A percentile compares a stretch with the other conserved stretches of the same genome.
phyloP scores from a whole-genome alignment of 2,113 vertebrate genomes.

The Oreochromis aureus region DNA sequence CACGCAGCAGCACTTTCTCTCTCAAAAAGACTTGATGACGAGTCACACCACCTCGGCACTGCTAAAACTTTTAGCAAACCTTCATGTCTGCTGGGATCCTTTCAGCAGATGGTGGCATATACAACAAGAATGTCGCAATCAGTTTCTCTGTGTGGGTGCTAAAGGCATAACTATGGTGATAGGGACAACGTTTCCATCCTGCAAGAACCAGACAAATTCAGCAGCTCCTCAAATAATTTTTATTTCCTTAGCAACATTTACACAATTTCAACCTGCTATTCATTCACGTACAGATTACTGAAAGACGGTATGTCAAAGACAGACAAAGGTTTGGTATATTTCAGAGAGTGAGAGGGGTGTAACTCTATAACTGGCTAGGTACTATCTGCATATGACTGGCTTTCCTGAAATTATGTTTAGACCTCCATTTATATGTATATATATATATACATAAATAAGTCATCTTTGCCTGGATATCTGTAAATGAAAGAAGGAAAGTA shows the following conservation, averaged over 20 bases:
- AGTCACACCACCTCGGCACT: neutral
- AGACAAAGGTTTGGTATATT: neutral
- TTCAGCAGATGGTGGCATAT: slow-evolving; percentile 14
- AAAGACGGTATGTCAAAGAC: neutral
- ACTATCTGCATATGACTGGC: neutral
- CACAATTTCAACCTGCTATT: neutral
- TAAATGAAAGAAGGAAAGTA: neutral
- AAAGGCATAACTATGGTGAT: slow-evolving; percentile 20
- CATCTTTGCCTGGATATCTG: neutral
- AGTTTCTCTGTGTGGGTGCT: slow-evolving; percentile 14
- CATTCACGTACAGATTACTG: neutral
- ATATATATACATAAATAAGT: neutral
- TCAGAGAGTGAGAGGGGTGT: neutral
- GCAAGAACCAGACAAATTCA: slow-evolving; percentile 2
- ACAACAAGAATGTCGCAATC: slow-evolving; percentile 23
- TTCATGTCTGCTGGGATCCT: slow-evolving; percentile 16
- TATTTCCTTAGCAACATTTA: neutral
- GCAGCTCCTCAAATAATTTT: neutral
- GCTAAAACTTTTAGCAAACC: slow-evolving; percentile 18
- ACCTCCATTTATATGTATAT: neutral
- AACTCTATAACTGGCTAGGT: neutral
- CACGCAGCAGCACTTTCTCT: neutral
- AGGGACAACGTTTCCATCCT: slow-evolving; percentile 31
- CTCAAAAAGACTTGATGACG: neutral
- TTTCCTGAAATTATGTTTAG: neutral